Evolutionary conservation across 2,113 vertebrate genomes (phyloP).

Genomic region (Trogon melanurus): DNA sequence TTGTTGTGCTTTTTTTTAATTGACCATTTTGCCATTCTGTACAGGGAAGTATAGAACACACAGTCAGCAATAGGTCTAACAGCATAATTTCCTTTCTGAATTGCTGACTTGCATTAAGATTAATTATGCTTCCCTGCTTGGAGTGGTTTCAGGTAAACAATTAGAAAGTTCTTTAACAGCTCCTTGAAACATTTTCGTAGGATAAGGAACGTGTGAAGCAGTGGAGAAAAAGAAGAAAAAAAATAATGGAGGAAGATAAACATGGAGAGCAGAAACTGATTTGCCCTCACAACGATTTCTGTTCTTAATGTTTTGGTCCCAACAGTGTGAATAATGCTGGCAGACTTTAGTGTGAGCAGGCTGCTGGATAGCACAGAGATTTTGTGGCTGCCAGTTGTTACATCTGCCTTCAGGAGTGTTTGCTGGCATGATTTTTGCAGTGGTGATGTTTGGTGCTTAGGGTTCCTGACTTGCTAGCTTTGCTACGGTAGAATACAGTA

Average conservation of each 20-base stretch:
- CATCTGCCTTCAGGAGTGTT: background rate
- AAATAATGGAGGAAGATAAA: background rate
- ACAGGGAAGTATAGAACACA: background rate
- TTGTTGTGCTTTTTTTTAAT: background rate
- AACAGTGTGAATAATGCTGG: background rate
- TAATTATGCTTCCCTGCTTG: constrained; percentile 33
- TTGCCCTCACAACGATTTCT: background rate
- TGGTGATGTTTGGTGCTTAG: background rate
- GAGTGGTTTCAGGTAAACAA: constrained; percentile 45
- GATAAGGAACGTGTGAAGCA: background rate
- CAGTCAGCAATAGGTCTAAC: constrained; percentile 13
- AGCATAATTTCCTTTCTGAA: constrained; percentile 20
- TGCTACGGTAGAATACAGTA: background rate
- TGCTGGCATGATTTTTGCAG: background rate
- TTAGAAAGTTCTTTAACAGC: constrained; percentile 10
- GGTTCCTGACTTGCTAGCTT: background rate
- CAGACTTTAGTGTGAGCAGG: background rate
- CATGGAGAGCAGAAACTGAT: background rate
- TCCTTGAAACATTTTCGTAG: background rate
- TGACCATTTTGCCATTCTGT: background rate
- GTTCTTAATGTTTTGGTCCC: background rate
- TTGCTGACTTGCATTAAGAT: constrained; percentile 21
- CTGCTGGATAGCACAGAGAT: background rate
- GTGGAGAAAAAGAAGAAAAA: background rate
- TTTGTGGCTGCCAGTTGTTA: background rate